These are phyloP conservation scores for Triplophysa yarkandensis DNA, from an alignment of 2,797 vertebrate genomes.

Conservation along the genomic window DNA sequence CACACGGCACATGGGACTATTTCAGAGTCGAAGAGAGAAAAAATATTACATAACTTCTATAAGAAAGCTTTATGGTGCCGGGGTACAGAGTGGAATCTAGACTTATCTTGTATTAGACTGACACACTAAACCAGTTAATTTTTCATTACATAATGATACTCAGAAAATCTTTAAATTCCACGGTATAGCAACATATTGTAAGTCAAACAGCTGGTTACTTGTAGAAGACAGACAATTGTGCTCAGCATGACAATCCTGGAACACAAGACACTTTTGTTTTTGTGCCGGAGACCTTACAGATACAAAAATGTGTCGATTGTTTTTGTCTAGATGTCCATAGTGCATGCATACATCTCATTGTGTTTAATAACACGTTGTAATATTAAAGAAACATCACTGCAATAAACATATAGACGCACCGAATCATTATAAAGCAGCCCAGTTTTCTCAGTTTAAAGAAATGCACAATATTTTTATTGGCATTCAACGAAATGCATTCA, in stretches of 20 bases:
- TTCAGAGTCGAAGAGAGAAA: background rate
- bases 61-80: background rate
- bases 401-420: background rate
- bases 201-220: conserved; percentile 11
- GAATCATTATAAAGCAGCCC: background rate
- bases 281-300: background rate
- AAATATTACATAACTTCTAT: background rate
- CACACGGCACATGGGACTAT: background rate
- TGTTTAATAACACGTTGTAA: background rate
- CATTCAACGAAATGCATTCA: conserved; percentile 57
- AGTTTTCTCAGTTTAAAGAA: conserved; percentile 21
- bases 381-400: background rate
- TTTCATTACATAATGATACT: background rate
- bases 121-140: background rate
- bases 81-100: background rate
- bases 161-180: conserved; percentile 19
- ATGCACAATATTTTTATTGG: conserved; percentile 67
- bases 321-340: background rate
- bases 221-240: conserved; percentile 2
- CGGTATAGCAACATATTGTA: background rate
- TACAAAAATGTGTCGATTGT: background rate
- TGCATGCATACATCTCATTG: background rate
- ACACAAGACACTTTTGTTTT: conserved; percentile 13
- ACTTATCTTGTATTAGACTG: background rate
- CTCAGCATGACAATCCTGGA: background rate